Evolutionary conservation across 1,140 invertebrate species (phyloP), one percentile per base, ranked within the genome.

Genomic region (Procambarus virginalis): DNA sequence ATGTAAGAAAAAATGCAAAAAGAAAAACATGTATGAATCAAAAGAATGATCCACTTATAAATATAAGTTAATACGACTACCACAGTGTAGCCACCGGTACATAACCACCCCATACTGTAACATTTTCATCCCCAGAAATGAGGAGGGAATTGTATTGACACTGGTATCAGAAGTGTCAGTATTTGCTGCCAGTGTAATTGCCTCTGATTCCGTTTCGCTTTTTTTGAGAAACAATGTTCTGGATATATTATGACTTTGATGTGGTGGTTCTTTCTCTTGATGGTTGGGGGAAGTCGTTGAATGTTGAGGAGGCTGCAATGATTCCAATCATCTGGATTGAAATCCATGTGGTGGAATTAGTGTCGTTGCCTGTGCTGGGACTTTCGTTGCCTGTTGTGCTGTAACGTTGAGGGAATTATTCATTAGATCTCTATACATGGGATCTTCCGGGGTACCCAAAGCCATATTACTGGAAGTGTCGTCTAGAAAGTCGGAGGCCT

Each of bases 31-130:
- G n/a, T n/a, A n/a, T n/a, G n/a, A n/a, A n/a, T n/a, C n/a, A n/a
- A n/a, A n/a, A n/a, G n/a, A n/a, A n/a, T n/a, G n/a, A n/a, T n/a
- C n/a, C n/a, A n/a, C n/a, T n/a, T n/a, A n/a, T n/a, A n/a, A n/a
- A n/a, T n/a, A n/a, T n/a, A n/a, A n/a, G n/a, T n/a, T n/a, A n/a
- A n/a, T n/a, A n/a, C n/a, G n/a, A n/a, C n/a, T n/a, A 91, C 91
- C 91, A 89, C 91, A 91, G 70, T 85, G 82, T 49, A 91, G 60
- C n/a, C 91, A 91, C 46, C 83, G 55, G n/a, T n/a, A 14, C 91
- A 84, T 91, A 91, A 75, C 91, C n/a, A n/a, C 91, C 45, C 91
- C 91, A 81, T 89, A 91, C n/a, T n/a, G 64, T 91, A 91, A 55
- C 12, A 12, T 6, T 49, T 55, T 86, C 84, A 77, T 89, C 82